A percentile compares a stretch with the other conserved stretches of the same genome.
These are phyloP conservation scores for Mongoloraphidia duomilia DNA, from an alignment of 2,888 invertebrate genomes.

Conservation along the genomic window DNA sequence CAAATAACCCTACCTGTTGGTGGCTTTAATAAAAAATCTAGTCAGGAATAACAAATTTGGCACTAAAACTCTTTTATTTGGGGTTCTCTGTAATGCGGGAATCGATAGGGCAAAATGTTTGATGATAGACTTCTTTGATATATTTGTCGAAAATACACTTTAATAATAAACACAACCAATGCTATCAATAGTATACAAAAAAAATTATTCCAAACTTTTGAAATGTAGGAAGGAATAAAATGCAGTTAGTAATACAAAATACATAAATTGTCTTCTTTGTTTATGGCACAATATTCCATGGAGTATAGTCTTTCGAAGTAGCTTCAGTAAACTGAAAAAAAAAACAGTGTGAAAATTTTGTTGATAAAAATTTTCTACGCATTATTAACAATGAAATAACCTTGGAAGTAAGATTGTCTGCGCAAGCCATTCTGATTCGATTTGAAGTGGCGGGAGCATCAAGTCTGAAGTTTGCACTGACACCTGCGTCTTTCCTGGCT, in stretches of 20 bases:
- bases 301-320: constrained; percentile 37
- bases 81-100: no score
- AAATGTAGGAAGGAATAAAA: background rate
- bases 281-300: constrained; percentile 52
- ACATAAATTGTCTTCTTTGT: constrained; percentile 1
- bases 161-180: no score
- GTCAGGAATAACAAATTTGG: no score
- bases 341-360: constrained; percentile 4
- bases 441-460: constrained; percentile 82
- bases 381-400: constrained; percentile 29
- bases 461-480: constrained; percentile 42
- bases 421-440: constrained; percentile 77
- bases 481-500: constrained; percentile 57
- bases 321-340: constrained; percentile 41
- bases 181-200: background rate
- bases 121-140: no score
- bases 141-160: no score
- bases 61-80: no score
- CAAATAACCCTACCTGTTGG: no score
- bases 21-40: no score
- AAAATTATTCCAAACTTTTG: background rate
- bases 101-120: no score
- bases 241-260: background rate
- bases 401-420: constrained; percentile 66
- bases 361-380: background rate